Conservation (phyloP, 2,797 vertebrate species). For the Mionectes olivaceus region DNA sequence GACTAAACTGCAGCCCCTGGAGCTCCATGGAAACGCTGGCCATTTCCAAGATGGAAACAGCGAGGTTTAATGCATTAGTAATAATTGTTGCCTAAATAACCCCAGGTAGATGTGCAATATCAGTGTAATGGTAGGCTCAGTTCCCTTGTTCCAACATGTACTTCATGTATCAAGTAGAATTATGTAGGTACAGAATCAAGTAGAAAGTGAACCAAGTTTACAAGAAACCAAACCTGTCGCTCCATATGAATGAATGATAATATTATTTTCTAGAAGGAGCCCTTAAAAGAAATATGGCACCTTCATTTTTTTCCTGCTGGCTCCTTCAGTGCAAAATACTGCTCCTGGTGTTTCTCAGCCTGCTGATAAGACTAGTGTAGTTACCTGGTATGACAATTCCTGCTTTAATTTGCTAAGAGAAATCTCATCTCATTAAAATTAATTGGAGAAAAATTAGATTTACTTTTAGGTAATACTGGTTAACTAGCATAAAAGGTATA, state of each 20-base stretch:
- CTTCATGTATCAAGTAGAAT: background rate
- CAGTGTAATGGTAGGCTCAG: conserved; percentile 15
- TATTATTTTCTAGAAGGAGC: background rate
- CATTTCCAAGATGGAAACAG: background rate
- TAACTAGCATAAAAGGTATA: background rate
- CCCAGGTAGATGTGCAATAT: conserved; percentile 25
- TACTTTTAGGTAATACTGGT: background rate
- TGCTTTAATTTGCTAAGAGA: background rate
- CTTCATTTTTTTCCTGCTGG: background rate
- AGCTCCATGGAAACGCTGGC: conserved; percentile 8
- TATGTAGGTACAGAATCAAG: background rate
- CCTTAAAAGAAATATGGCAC: background rate
- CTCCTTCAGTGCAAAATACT: background rate
- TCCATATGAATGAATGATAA: background rate
- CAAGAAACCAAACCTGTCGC: background rate
- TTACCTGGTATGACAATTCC: background rate
- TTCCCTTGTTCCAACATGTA: conserved; percentile 56
- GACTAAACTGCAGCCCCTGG: background rate
- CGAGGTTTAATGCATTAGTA: background rate
- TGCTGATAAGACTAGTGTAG: background rate
- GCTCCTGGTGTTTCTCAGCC: background rate
- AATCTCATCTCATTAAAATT: background rate
- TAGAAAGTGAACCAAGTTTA: background rate
- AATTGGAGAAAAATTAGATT: background rate
- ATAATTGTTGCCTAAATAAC: conserved; percentile 20